Percentiles rank a stretch among this genome's conserved stretches.
Evolutionary conservation across 1,140 invertebrate species (phyloP).

Genomic region (Diuraphis noxia): DNA sequence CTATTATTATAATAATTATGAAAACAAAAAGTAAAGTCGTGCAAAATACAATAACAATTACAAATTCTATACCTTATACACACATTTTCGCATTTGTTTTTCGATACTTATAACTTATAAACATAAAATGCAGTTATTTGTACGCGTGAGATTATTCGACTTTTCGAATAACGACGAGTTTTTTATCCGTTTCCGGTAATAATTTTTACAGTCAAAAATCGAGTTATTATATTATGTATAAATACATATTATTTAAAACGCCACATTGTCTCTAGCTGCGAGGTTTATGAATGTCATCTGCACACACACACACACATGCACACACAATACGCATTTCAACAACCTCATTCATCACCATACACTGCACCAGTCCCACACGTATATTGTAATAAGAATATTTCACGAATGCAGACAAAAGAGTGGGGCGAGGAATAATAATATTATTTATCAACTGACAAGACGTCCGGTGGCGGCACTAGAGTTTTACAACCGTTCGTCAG

Average conservation of each 20-base stretch:
- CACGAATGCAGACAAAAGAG: background rate
- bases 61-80: background rate
- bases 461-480: background rate
- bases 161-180: background rate
- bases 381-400: conserved; percentile 22
- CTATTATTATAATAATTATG: background rate
- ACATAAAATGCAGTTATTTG: background rate
- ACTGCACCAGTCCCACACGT: background rate
- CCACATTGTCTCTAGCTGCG: background rate
- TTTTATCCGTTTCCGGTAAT: background rate
- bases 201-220: background rate
- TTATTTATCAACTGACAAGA: conserved; percentile 14
- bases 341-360: conserved; percentile 23
- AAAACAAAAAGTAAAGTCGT: background rate
- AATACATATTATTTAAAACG: conserved; percentile 1
- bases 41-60: background rate
- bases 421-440: background rate
- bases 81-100: background rate
- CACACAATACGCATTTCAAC: conserved; percentile 36
- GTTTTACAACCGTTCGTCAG: background rate
- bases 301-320: background rate
- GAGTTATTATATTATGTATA: background rate
- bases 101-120: too few relatives aligned
- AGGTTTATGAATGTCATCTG: background rate
- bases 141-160: background rate